Evolutionary conservation across 2,888 invertebrate genomes (phyloP).

Genomic region (Tetramorium bicarinatum): DNA sequence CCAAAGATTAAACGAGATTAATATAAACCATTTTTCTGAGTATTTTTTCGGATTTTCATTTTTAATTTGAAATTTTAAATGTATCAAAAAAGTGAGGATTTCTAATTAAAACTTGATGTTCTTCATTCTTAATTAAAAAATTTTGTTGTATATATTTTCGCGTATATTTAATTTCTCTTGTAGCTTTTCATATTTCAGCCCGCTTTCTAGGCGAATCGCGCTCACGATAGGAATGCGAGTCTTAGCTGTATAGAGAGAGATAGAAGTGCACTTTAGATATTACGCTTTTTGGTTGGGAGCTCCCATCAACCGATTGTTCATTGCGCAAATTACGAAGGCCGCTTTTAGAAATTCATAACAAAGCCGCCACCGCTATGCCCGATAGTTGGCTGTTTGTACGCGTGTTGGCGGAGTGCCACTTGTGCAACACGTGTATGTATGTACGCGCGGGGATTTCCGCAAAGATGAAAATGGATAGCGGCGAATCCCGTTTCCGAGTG

Average conservation of each 20-base stretch:
- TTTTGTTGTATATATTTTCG: neutral
- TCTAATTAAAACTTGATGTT: neutral
- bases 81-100: neutral
- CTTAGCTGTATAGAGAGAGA: neutral
- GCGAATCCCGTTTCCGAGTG: conserved; percentile 2
- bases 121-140: neutral
- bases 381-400: conserved; percentile 17
- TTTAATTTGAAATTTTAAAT: neutral
- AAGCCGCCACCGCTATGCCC: conserved; percentile 26
- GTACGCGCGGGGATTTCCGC: conserved; percentile 37
- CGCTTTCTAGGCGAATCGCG: neutral
- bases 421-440: conserved; percentile 77
- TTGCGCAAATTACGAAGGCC: conserved; percentile 16
- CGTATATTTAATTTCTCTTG: neutral
- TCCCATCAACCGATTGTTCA: conserved; percentile 21
- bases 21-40: neutral
- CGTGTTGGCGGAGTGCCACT: conserved; percentile 77
- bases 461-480: conserved; percentile 37
- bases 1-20: neutral
- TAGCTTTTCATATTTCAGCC: neutral
- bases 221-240: neutral
- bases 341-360: conserved; percentile 20
- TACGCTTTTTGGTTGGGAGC: neutral
- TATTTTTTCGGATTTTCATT: neutral
- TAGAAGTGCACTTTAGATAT: conserved; percentile 43